Base-by-base conservation (phyloP, 2,113 vertebrate species). In the Gallinago undulata region DNA sequence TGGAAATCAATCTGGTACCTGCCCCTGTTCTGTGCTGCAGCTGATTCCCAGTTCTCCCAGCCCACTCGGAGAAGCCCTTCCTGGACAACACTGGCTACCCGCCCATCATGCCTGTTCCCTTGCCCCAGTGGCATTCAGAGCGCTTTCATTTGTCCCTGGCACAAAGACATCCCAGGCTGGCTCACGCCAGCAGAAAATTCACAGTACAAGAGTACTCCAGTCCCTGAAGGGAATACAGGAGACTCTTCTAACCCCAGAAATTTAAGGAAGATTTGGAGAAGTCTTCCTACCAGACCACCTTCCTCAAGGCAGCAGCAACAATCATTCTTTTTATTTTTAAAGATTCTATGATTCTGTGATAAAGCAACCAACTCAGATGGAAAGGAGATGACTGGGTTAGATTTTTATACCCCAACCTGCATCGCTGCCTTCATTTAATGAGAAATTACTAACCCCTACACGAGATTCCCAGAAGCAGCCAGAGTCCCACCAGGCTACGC, bases 401-500 rank as follows among this genome's bases (percentile, higher is more conserved):
- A 51, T n/a, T 70, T 31, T 64, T 56, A 19, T 11, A 62, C 5
- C 45, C 68, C 35, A 19, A 48, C 30, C 74, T 62, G 30, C 39
- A 30, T 48, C 50, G 6, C 19, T 25, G 41, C 25, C 35, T 72
- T 50, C 19, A 9, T 53, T 85, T 66, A 21, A 9, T 7, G 47
- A 62, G 33, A 35, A 69, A 35, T 51, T 47, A n/a, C 39, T 37
- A 63, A 92, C 45, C 41, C 41, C 28, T 3, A 48, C 2, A 19
- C 0, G 1, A 35, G 53, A 39, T 37, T 41, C 50, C 45, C 4
- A 27, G 33, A 19, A 19, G 48, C 33, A 72, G 47, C 1, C 6
- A 30, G 43, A 75, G 15, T 33, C 33, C 23, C 35, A 37, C 11
- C 53, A 53, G 33, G 56, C 43, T 57, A 53, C 0, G 0, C 43